Conservation (phyloP, 2,888 invertebrate species). For the Chrysodeixis includens region DNA sequence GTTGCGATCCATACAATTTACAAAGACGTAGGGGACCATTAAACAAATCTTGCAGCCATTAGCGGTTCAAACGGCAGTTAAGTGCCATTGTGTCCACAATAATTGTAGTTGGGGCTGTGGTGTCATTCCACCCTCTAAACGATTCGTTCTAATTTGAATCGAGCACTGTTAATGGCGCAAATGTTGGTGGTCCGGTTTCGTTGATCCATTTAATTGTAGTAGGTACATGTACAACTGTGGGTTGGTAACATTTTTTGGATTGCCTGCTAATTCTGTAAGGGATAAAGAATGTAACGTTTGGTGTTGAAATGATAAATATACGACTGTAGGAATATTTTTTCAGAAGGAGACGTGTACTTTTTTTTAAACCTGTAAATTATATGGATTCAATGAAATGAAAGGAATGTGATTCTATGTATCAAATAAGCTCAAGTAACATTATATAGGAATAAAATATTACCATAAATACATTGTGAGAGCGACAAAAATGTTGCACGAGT, state of each 20-base stretch:
- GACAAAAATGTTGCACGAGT: too few species aligned
- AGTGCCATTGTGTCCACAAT: conserved; percentile 47
- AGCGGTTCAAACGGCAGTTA: conserved; percentile 51
- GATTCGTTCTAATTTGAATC: conserved; percentile 54
- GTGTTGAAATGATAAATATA: neutral
- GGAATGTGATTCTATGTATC: too few species aligned
- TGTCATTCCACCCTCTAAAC: conserved; percentile 39
- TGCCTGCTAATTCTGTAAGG: neutral
- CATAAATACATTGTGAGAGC: too few species aligned
- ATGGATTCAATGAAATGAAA: too few species aligned
- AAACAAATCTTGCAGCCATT: conserved; percentile 58
- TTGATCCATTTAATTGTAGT: conserved; percentile 19
- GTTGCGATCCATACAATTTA: conserved; percentile 46
- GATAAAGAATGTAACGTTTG: neutral
- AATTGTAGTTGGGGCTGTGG: conserved; percentile 42
- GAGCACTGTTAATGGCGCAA: conserved; percentile 34
- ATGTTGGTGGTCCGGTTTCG: conserved; percentile 22
- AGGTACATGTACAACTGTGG: neutral
- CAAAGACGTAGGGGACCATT: conserved; percentile 57
- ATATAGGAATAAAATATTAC: too few species aligned
- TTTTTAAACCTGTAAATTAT: too few species aligned
- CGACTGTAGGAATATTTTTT: too few species aligned
- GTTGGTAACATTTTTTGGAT: neutral
- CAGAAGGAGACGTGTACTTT: too few species aligned
- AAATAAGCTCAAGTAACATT: too few species aligned